Evolutionary conservation across 2,797 vertebrate genomes (phyloP), one percentile per base, ranked within the genome.

Genomic region (Jordanella pulchra): DNA sequence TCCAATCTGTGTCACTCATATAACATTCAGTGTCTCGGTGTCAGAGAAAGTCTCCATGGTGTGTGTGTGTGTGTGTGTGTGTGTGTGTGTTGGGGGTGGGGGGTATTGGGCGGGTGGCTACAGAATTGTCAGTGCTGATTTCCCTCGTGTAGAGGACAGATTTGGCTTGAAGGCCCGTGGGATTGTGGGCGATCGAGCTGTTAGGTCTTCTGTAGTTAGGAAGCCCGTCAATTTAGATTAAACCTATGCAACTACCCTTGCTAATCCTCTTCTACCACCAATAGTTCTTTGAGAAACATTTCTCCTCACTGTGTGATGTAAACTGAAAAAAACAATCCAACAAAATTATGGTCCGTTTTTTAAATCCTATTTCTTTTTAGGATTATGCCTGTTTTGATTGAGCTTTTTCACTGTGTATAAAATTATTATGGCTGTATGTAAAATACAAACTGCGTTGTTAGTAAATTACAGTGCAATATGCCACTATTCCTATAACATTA

Each of bases 161-260:
- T 89, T 88, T 83, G 76, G 63, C 79, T 78, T 4, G 21, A 47
- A 87, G 83, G 79, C 85, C 79, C 63, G 56, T 60, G 82, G 86
- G 86, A 83, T 77, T 84, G 80, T 74, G 77, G 76, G 75, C 84
- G 78, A 84, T 89, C 10, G 54, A 82, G 81, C 76, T 84, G 78
- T 80, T 75, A 54, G 66, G 35, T 78, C 61, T 76, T 60, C 77
- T 78, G 54, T 73, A 69, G 67, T 78, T 65, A 67, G 60, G 54
- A 86, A 70, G 75, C 61, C 54, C 25, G 48, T 82, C 77, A 67
- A 63, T 87, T 87, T 50, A 72, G 79, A 83, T 69, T 73, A 66
- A 84, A 79, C 42, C 51, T 78, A 56, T 51, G 28, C 55, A 77
- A 47, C 70, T 44, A 54, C 23, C 47, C 42, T 18, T 47, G 3